Percentiles rank a stretch among this genome's conserved stretches.
Conservation (phyloP, 2,113 vertebrate genomes). For the Dromaius novaehollandiae region DNA sequence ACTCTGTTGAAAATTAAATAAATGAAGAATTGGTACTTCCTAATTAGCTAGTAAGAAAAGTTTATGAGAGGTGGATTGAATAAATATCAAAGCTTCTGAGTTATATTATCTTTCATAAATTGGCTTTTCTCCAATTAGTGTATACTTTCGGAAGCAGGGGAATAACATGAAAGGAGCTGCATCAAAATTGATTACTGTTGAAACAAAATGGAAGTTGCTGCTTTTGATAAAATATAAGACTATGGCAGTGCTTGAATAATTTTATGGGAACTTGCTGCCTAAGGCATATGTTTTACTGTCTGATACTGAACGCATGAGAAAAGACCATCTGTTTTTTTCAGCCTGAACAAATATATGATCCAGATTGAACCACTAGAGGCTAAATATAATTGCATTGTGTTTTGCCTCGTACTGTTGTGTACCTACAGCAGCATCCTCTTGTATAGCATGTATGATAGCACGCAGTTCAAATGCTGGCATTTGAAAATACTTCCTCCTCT, state of each 20-base stretch:
- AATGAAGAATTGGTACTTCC: slow-evolving; percentile 32
- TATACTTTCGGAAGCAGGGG: not conserved
- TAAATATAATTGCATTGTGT: slow-evolving; percentile 9
- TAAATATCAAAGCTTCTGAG: slow-evolving; percentile 35
- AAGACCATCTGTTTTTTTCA: slow-evolving; percentile 37
- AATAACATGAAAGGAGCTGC: slow-evolving; percentile 40
- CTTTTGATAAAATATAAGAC: slow-evolving; percentile 39
- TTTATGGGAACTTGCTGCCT: slow-evolving; percentile 32
- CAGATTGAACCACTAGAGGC: not conserved
- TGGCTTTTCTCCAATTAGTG: slow-evolving; percentile 46
- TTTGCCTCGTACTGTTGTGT: slow-evolving; percentile 3
- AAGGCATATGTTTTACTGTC: slow-evolving; percentile 24
- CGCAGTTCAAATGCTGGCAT: not conserved
- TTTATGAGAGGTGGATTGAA: slow-evolving; percentile 25
- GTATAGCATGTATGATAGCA: not conserved
- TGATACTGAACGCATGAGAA: slow-evolving; percentile 22
- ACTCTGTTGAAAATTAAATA: slow-evolving; percentile 39
- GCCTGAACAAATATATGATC: slow-evolving; percentile 19
- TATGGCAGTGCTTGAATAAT: slow-evolving; percentile 5
- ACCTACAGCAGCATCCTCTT: slow-evolving; percentile 11
- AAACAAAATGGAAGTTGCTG: slow-evolving; percentile 36
- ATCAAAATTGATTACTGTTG: slow-evolving; percentile 34
- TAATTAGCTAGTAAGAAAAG: slow-evolving; percentile 52
- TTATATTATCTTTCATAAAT: slow-evolving; percentile 42
- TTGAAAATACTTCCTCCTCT: not conserved